Base-by-base conservation (phyloP, 2,888 invertebrate species). In the Tridacna crocea region DNA sequence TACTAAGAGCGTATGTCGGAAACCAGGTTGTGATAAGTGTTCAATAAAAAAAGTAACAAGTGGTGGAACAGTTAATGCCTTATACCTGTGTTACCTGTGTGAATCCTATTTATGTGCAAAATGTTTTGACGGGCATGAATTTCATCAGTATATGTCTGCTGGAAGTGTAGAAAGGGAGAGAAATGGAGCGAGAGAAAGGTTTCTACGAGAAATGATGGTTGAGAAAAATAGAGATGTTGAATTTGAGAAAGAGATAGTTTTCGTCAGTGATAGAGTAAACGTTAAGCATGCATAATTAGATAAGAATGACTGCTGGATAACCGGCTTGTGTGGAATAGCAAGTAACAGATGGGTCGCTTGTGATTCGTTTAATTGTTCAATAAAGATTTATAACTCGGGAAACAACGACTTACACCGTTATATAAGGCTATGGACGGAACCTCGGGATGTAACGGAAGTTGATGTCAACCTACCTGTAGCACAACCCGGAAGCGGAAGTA, bases 141-240 rank as follows among this genome's bases (percentile, higher is more conserved):
- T 26, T 27, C 65, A 65, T 26, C 17, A 65, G 0, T 27, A 26
- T 22, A 17, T 65, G 17, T 26, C 22, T 15, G 26, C 17, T 3
- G 27, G 17, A 11, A 65, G 65, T 65, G 27, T 26, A 65, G 65
- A 27, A 24, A 65, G 27, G 22, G 65, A 65, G 65, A 65, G 27
- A 65, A 26, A 11, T 15, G 17, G 27, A 26, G 17, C 22, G 27
- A 26, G 17, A 17, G 65, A 26, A 13, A 26, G 15, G 17, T 65
- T 27, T 65, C 15, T 65, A 11, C 26, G 65, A 26, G 65, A 26
- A 15, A 65, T 65, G 65, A 27, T 17, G 10, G 10, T 8, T 27
- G 65, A 65, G 27, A 8, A 10, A 11, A 65, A 15, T 6, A 65
- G 65, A 65, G 65, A 65, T 6, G 27, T 10, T 12, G 60, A 26